These are phyloP conservation scores for Augiades crinisus DNA, from an alignment of 2,888 invertebrate species.

Conservation along the genomic window DNA sequence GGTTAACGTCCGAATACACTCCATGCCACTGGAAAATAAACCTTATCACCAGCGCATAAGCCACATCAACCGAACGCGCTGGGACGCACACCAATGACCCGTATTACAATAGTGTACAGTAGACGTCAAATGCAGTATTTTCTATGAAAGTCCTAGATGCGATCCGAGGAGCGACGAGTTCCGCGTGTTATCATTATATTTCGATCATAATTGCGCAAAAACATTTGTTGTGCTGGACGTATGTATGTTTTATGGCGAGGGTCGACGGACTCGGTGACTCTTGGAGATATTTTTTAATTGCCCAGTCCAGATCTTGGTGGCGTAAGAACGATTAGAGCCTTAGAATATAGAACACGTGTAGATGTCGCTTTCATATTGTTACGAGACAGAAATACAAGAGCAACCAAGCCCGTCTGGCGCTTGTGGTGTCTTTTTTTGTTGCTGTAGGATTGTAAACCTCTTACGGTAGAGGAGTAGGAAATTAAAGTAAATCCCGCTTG, in stretches of 20 bases:
- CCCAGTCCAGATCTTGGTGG: not conserved
- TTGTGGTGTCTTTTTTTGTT: no score
- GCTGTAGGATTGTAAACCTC: no score
- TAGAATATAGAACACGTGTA: no score
- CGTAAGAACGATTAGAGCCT: no score
- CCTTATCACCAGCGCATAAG: slow-evolving; percentile 15
- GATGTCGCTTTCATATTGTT: no score
- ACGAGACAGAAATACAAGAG: no score
- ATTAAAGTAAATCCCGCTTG: no score
- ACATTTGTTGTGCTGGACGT: slow-evolving; percentile 27
- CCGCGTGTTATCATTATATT: slow-evolving; percentile 33
- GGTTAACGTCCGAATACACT: slow-evolving; percentile 24
- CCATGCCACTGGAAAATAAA: slow-evolving; percentile 2
- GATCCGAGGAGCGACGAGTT: slow-evolving; percentile 29
- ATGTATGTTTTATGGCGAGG: slow-evolving; percentile 5
- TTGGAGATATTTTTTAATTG: slow-evolving; percentile 16
- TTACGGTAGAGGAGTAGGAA: no score
- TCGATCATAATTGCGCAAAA: slow-evolving; percentile 33
- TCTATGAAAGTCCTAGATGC: slow-evolving; percentile 17
- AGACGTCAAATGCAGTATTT: not conserved
- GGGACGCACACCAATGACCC: slow-evolving; percentile 8
- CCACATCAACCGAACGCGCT: not conserved
- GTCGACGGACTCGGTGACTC: slow-evolving; percentile 1
- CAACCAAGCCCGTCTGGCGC: no score
- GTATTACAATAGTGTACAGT: slow-evolving; percentile 19